Evolutionary conservation across 2,888 invertebrate genomes (phyloP), one percentile per base, ranked within the genome.

Genomic region (Rotaria magnacalcarata): DNA sequence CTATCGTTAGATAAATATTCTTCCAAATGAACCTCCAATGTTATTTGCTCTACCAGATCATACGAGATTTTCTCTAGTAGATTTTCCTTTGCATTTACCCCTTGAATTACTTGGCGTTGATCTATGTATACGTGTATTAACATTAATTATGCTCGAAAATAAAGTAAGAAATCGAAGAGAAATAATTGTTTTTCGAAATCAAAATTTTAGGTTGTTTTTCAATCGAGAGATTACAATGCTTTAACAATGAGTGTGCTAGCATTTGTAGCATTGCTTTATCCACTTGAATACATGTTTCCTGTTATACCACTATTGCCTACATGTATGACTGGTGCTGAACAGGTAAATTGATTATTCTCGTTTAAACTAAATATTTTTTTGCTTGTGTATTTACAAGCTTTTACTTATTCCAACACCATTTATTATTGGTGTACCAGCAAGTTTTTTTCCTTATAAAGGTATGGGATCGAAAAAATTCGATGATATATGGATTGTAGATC

Each of bases 171-270:
- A 14, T 16, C 11, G 3, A 52, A 52, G 52, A 4, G 11, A 27
- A 27, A 27, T 27, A 27, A 67, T 21, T 21, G 6, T 41, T 27
- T 41, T 74, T 41, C 41, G 19, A 19, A 8, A 7, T 8, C 67
- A 16, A 8, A 52, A 56, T 89, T 91, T 50, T 90, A 94, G 94
- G 92, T 99, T 89, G 94, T 99, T 88, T 94, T 99, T 88, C 98
- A 98, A 92, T 99, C 98, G 0, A 94, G 97, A 85, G 98, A 99
- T 92, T 98, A 98, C 92, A 99, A 99, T 92, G 99, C 99, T 86
- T 93, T 99, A 88, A 96, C 97, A 85, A 98, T 99, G 98, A 97
- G 97, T 89, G 98, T 99, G 90, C 96, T 99, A 95, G 98, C 99
- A 87, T 95, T 99, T 90, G 97, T 99, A 60, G 95, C 97, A 56